A percentile compares a stretch with the other conserved stretches of the same genome.
Evolutionary conservation across 2,888 invertebrate genomes (phyloP).

Genomic region (Kryphioiulus occultus): DNA sequence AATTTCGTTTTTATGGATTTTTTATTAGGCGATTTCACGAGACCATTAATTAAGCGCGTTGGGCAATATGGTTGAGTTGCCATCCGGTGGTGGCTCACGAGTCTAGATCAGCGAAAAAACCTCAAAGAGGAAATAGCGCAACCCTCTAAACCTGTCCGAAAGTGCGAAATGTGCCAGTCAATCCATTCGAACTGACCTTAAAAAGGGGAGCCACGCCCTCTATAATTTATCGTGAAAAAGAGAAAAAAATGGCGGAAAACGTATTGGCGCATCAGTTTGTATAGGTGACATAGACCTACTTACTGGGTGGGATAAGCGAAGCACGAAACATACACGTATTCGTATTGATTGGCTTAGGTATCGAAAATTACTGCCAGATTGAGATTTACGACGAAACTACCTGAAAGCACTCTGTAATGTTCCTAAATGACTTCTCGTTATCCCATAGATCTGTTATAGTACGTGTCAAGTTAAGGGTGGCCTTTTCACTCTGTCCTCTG

Average conservation of each 20-base stretch:
- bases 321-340: background rate
- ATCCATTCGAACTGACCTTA: background rate
- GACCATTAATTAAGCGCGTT: background rate
- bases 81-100: background rate
- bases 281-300: background rate
- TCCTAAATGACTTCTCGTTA: background rate
- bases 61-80: background rate
- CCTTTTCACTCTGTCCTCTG: no score
- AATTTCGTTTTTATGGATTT: background rate
- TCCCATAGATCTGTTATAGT: no score
- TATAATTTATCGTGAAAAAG: background rate
- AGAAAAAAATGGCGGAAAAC: background rate
- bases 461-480: no score
- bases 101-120: background rate
- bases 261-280: no score
- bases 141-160: background rate
- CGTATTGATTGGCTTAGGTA: background rate
- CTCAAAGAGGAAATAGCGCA: no score
- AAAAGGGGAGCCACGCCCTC: background rate
- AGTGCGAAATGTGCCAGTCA: background rate
- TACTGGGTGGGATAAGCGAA: background rate
- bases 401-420: background rate
- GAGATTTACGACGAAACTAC: background rate
- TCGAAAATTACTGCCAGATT: background rate
- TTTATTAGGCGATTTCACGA: background rate